A percentile compares a stretch with the other conserved stretches of the same genome.
Conservation (phyloP, 2,888 invertebrate species). For the Chloromyia formosa region DNA sequence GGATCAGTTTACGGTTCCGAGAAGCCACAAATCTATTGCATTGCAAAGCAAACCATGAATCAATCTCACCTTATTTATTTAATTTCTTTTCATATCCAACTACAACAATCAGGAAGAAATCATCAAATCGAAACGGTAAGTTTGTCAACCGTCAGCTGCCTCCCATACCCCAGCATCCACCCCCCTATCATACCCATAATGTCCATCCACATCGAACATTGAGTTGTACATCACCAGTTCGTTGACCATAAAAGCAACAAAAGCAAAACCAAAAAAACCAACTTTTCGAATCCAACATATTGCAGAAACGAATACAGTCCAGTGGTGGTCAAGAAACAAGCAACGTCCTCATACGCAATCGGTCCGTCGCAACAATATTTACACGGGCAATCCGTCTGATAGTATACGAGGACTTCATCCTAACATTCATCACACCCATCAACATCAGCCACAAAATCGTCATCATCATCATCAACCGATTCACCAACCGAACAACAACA, state of each 20-base stretch:
- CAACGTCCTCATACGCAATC: conserved; percentile 60
- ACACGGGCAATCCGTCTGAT: conserved; percentile 63
- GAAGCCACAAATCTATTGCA: conserved; percentile 8
- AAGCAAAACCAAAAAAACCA: conserved; percentile 1
- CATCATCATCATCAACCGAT: conserved; percentile 56
- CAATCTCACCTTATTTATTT: conserved; percentile 10
- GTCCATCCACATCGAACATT: conserved; percentile 40
- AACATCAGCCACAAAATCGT: conserved; percentile 55
- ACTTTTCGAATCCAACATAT: conserved; percentile 29
- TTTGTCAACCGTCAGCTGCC: conserved; percentile 50
- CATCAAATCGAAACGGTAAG: conserved; percentile 64
- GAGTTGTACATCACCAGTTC: conserved; percentile 34
- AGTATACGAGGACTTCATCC: conserved; percentile 61
- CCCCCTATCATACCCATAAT: conserved; percentile 45
- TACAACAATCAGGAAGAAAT: conserved; percentile 59
- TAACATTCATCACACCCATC: conserved; percentile 52
- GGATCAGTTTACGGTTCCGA: not conserved
- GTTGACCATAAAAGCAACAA: not conserved
- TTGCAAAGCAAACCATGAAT: not conserved
- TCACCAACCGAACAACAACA: conserved; percentile 49
- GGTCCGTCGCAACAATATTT: conserved; percentile 62
- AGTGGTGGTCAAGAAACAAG: conserved; percentile 64
- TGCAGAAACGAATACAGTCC: conserved; percentile 62
- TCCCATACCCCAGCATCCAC: conserved; percentile 53
- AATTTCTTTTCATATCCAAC: conserved; percentile 24